A percentile compares a stretch with the other conserved stretches of the same genome.
Evolutionary conservation across 2,888 invertebrate species (phyloP).

Genomic region (Orthonychiurus folsomi): DNA sequence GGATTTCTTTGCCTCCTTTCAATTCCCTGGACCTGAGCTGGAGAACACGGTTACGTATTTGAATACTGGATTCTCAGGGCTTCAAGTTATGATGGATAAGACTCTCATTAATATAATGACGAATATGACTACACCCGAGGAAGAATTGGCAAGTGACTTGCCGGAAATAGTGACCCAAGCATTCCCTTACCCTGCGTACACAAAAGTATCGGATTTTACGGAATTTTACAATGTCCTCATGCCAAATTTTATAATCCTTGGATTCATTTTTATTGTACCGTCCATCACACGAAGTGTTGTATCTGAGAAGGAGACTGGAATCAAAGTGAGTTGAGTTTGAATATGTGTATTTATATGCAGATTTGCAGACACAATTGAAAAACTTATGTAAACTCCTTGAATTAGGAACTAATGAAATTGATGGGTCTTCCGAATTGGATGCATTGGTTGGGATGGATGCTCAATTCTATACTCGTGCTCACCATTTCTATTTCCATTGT

Average conservation of each 20-base stretch:
- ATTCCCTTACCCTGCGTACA: conserved; percentile 51
- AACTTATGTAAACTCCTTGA: conserved; percentile 25
- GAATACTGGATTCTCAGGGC: conserved; percentile 27
- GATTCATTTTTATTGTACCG: conserved; percentile 51
- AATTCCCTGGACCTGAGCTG: conserved; percentile 33
- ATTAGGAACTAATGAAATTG: conserved; percentile 41
- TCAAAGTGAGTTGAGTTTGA: conserved; percentile 46
- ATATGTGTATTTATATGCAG: neutral
- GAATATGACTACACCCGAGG: neutral
- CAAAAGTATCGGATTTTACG: conserved; percentile 43
- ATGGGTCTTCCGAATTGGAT: conserved; percentile 51
- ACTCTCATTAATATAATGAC: conserved; percentile 25
- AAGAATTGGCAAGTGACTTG: neutral
- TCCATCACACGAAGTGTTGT: conserved; percentile 51
- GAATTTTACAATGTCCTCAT: conserved; percentile 40
- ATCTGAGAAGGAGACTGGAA: conserved; percentile 54
- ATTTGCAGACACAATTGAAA: neutral
- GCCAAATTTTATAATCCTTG: conserved; percentile 46
- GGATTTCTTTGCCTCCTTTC: conserved; percentile 31
- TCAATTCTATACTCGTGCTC: conserved; percentile 46
- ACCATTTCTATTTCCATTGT: conserved; percentile 44
- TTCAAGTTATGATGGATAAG: conserved; percentile 38
- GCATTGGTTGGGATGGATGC: conserved; percentile 51
- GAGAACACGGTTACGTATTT: conserved; percentile 4
- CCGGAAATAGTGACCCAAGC: conserved; percentile 47